Percentiles rank a stretch among this genome's conserved stretches.
These are phyloP conservation scores for Panonychus citri DNA, from an alignment of 1,140 invertebrate genomes.

Conservation along the genomic window DNA sequence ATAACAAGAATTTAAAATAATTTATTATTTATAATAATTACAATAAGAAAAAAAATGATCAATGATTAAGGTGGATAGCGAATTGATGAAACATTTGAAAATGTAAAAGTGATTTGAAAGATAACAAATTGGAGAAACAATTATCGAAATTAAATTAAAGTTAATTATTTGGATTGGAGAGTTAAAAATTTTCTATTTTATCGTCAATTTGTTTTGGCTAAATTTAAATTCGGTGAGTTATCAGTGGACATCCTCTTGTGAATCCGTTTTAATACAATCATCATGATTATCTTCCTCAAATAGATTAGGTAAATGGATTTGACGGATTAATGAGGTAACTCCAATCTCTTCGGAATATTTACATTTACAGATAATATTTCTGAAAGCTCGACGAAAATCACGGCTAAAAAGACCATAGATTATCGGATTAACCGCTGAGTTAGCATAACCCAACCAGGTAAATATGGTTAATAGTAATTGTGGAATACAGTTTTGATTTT, in stretches of 20 bases:
- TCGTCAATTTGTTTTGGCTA: too few species aligned
- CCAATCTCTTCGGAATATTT: slow-evolving; percentile 17
- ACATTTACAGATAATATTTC: slow-evolving; percentile 62
- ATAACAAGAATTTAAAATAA: too few species aligned
- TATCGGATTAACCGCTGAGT: slow-evolving; percentile 37
- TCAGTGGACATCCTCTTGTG: not conserved
- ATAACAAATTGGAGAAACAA: too few species aligned
- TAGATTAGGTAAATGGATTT: slow-evolving; percentile 18
- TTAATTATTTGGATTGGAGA: too few species aligned
- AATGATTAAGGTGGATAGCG: too few species aligned
- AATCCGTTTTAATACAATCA: not conserved
- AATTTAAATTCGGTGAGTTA: not conserved
- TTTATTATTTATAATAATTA: too few species aligned
- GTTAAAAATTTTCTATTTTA: too few species aligned
- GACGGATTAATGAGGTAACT: slow-evolving; percentile 16
- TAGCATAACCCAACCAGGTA: slow-evolving; percentile 92
- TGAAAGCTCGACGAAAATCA: slow-evolving; percentile 75
- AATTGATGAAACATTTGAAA: too few species aligned
- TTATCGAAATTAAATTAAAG: too few species aligned
- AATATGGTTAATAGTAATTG: slow-evolving; percentile 62
- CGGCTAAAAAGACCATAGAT: slow-evolving; percentile 73
- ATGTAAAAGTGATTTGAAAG: too few species aligned
- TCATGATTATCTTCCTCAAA: slow-evolving; percentile 13
- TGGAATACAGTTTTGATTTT: slow-evolving; percentile 39
- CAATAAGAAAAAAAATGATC: too few species aligned